phyloP scores from a whole-genome alignment of 2,797 vertebrate genomes.

The Megalops cyprinoides region DNA sequence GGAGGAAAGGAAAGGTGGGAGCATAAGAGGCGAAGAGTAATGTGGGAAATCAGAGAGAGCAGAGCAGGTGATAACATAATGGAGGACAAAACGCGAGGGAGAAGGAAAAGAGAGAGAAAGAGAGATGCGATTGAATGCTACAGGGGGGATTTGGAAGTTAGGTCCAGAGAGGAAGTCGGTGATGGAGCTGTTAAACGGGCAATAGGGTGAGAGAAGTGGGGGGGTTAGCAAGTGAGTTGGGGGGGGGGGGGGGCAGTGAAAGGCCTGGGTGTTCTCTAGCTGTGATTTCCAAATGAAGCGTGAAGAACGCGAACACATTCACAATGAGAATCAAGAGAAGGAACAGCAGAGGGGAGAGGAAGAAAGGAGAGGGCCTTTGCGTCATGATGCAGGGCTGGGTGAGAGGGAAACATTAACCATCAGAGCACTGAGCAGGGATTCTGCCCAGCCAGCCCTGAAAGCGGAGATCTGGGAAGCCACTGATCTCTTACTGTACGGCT shows the following conservation, averaged over 20 bases:
- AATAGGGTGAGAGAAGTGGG: slow-evolving; percentile 16
- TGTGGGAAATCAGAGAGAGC: too few species aligned
- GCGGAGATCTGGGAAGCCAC: not conserved
- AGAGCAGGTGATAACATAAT: too few species aligned
- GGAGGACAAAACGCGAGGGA: not conserved
- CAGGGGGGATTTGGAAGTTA: not conserved
- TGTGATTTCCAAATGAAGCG: slow-evolving; percentile 59
- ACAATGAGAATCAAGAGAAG: slow-evolving; percentile 38
- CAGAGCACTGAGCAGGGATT: not conserved
- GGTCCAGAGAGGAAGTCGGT: not conserved
- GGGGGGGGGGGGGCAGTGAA: slow-evolving; percentile 50
- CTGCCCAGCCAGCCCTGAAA: not conserved
- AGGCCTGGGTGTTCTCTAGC: slow-evolving; percentile 51
- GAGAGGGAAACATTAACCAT: slow-evolving; percentile 27
- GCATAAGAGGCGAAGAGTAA: not conserved
- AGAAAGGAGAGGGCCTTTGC: not conserved
- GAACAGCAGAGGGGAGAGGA: not conserved
- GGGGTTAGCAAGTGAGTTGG: slow-evolving; percentile 39
- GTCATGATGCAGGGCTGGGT: slow-evolving; percentile 29
- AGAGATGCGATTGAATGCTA: not conserved
- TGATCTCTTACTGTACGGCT: not conserved
- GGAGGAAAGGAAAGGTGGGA: slow-evolving; percentile 31
- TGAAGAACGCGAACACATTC: slow-evolving; percentile 56
- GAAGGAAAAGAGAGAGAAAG: not conserved
- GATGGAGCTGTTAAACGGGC: not conserved